phyloP scores from a whole-genome alignment of 2,113 vertebrate species.

The Pelusios castaneus region DNA sequence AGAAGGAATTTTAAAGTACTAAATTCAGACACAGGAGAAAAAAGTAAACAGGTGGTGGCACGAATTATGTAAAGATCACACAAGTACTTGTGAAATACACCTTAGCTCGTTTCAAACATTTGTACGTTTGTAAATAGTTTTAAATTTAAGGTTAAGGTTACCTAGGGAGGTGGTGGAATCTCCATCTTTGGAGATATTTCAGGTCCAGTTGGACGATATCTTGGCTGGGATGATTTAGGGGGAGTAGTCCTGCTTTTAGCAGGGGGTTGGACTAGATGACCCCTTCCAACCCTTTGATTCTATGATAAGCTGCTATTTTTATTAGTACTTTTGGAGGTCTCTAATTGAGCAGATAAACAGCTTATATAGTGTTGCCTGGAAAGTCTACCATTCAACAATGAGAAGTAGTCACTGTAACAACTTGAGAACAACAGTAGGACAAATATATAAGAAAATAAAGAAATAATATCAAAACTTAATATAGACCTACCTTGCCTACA shows the following conservation, averaged over 20 bases:
- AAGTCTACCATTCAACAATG: fast-evolving
- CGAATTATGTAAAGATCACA: background rate
- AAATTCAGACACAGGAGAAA: background rate
- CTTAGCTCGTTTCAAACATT: background rate
- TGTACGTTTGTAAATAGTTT: background rate
- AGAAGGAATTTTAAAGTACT: background rate
- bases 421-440: background rate
- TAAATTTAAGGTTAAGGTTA: no score
- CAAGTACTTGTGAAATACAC: background rate
- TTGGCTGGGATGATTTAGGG: no score
- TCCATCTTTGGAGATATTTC: no score
- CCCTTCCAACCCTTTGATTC: no score
- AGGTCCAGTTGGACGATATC: no score
- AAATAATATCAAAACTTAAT: background rate
- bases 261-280: no score
- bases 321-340: background rate
- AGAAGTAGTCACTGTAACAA: background rate
- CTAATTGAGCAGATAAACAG: background rate
- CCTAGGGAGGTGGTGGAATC: no score
- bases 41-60: background rate
- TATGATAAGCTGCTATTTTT: background rate
- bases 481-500: constrained; percentile 82
- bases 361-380: background rate
- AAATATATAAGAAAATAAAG: background rate
- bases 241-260: no score